phyloP scores from a whole-genome alignment of 2,113 vertebrate species.

The Callaeas wilsoni region DNA sequence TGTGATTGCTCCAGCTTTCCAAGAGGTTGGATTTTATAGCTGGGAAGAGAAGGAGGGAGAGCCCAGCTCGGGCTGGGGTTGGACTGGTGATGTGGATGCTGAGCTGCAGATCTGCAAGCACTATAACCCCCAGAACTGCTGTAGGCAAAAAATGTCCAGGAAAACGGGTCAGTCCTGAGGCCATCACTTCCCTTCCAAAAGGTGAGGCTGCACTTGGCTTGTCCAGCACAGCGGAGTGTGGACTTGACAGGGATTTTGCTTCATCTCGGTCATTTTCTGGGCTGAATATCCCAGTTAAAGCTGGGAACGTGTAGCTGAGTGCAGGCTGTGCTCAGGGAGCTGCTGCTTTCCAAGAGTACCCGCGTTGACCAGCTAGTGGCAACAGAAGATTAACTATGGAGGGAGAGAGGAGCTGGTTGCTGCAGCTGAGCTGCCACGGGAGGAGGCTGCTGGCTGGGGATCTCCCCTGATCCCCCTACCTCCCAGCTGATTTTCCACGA shows the following conservation, averaged over 20 bases:
- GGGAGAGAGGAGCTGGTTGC: background rate
- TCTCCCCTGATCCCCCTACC: background rate
- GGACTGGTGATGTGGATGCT: background rate
- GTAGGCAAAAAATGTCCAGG: background rate
- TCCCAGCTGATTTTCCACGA: background rate
- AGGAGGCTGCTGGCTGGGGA: background rate
- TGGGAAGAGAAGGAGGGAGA: background rate
- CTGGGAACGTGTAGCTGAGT: background rate
- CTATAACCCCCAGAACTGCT: background rate
- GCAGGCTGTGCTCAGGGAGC: background rate
- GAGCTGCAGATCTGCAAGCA: background rate
- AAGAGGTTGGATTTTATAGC: background rate
- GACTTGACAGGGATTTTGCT: background rate
- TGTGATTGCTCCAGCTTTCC: background rate
- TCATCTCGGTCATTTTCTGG: accelerated
- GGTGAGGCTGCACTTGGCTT: accelerated
- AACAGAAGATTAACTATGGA: conserved; percentile 77
- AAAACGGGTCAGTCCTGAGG: background rate
- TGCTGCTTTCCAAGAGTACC: conserved; percentile 66
- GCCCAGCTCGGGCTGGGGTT: accelerated
- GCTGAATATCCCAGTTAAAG: background rate
- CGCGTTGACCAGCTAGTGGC: conserved; percentile 75
- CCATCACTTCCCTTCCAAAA: background rate
- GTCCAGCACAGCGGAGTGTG: accelerated
- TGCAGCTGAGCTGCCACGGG: background rate